These are phyloP conservation scores for Gobio gobio DNA, from an alignment of 2,113 vertebrate species.

Conservation along the genomic window DNA sequence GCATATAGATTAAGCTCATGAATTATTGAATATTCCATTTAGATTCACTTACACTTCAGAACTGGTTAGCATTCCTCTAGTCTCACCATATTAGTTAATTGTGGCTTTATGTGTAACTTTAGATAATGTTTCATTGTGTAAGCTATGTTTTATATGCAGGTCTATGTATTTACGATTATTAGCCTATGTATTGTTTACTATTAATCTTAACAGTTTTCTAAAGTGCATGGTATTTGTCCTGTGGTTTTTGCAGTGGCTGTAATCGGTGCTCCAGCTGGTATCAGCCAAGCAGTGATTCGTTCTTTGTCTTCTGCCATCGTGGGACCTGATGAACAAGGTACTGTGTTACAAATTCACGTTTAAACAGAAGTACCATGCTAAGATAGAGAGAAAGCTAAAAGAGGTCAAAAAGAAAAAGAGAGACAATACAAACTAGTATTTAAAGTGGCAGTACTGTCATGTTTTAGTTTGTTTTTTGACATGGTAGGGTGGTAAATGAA, in stretches of 20 bases:
- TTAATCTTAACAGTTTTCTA: not conserved
- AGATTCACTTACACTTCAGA: conserved; percentile 23
- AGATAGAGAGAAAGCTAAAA: too few relatives aligned
- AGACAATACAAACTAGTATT: not conserved
- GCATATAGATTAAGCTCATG: conserved; percentile 36
- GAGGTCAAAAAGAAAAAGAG: not conserved
- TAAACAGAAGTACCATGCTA: too few relatives aligned
- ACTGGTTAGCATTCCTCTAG: not conserved
- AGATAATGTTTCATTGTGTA: not conserved
- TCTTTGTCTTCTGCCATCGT: conserved; percentile 63
- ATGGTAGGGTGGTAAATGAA: too few relatives aligned
- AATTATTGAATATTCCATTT: conserved; percentile 44
- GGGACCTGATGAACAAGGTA: conserved; percentile 64
- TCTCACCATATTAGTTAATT: not conserved
- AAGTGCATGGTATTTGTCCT: conserved; percentile 9
- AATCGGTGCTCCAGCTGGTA: conserved; percentile 56
- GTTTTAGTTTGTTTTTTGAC: not conserved
- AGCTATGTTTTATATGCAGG: not conserved
- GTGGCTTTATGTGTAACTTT: not conserved
- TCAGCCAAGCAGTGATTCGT: conserved; percentile 62
- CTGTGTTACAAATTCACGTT: not conserved
- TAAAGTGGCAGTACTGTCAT: not conserved
- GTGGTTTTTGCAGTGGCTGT: conserved; percentile 51
- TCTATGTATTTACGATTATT: not conserved
- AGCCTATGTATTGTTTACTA: not conserved